Conservation (phyloP, 2,113 vertebrate species). For the Oreocharis arfaki region DNA sequence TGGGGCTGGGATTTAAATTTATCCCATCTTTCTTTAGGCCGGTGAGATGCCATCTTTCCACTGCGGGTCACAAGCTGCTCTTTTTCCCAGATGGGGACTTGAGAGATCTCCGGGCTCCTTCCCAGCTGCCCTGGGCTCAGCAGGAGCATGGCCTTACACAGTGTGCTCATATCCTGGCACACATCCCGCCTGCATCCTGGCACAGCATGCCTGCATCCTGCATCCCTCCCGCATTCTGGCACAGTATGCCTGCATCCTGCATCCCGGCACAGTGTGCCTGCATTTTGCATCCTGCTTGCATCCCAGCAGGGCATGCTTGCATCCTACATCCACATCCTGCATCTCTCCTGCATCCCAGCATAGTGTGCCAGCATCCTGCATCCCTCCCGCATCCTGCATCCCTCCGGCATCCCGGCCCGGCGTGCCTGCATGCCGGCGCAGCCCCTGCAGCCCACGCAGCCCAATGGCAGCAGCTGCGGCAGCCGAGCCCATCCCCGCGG, state of each 20-base stretch:
- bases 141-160: neutral
- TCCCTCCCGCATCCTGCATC: neutral
- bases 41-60: neutral
- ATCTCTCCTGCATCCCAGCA: neutral
- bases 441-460: conserved; percentile 53
- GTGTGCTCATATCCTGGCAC: neutral
- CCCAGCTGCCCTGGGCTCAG: neutral
- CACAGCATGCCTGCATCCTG: neutral
- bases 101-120: neutral
- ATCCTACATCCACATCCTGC: neutral
- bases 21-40: neutral
- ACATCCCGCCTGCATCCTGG: neutral
- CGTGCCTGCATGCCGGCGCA: neutral
- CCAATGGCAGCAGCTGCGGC: conserved; percentile 54
- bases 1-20: neutral
- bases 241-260: neutral
- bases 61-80: neutral
- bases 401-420: neutral
- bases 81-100: neutral
- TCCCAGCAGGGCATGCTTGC: neutral
- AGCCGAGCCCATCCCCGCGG: conserved; percentile 9
- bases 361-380: neutral
- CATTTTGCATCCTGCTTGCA: neutral
- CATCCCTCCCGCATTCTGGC: neutral
- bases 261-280: neutral